A percentile compares a stretch with the other conserved stretches of the same genome.
Evolutionary conservation across 1,140 invertebrate genomes (phyloP).

Genomic region (Aphis craccivora): DNA sequence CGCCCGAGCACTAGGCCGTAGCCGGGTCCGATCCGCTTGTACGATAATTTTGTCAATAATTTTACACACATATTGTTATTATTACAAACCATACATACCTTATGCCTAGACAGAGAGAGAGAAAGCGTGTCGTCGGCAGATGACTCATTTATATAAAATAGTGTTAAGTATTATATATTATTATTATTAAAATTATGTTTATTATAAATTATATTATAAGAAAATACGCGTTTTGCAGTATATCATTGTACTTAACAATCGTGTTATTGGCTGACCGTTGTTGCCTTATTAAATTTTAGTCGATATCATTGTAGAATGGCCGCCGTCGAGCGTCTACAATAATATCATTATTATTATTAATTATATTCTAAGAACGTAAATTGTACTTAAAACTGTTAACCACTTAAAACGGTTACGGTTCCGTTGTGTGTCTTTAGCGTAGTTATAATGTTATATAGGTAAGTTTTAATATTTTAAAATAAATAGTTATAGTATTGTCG

Average conservation of each 20-base stretch:
- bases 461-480: background rate
- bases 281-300: slow-evolving; percentile 33
- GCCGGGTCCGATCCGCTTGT: background rate
- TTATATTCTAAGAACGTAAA: background rate
- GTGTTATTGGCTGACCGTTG: slow-evolving; percentile 27
- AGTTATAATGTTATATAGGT: background rate
- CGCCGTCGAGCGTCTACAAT: background rate
- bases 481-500: background rate
- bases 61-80: background rate
- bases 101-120: background rate
- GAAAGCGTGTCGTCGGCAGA: background rate
- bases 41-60: background rate
- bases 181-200: background rate
- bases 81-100: background rate
- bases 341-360: background rate
- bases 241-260: background rate
- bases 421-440: background rate
- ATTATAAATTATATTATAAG: background rate
- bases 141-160: background rate
- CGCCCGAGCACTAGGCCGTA: background rate
- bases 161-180: background rate
- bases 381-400: background rate
- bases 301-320: background rate
- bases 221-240: background rate
- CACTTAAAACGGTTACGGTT: background rate